Percentiles rank a stretch among this genome's conserved stretches.
Conservation (phyloP, 2,888 invertebrate species). For the Amphipyra berbera region DNA sequence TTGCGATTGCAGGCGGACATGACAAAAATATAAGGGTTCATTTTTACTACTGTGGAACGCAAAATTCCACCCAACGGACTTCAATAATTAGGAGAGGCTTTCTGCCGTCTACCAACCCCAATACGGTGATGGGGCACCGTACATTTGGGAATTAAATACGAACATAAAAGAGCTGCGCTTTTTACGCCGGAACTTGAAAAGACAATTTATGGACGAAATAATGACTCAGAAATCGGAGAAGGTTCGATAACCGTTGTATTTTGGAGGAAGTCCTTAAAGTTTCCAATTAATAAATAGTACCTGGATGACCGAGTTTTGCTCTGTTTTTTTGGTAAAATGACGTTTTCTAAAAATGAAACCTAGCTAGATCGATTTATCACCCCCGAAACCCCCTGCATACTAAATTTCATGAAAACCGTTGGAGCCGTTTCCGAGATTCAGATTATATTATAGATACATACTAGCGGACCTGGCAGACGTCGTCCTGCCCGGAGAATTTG, state of each 20-base stretch:
- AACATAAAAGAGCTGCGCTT: constrained; percentile 33
- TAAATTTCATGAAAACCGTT: too few relatives aligned
- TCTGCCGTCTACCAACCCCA: constrained; percentile 22
- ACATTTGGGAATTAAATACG: constrained; percentile 45
- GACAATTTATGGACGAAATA: constrained; percentile 10
- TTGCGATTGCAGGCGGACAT: neutral
- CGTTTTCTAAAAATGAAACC: too few relatives aligned
- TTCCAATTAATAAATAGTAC: too few relatives aligned
- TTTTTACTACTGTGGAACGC: neutral
- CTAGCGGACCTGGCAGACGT: too few relatives aligned
- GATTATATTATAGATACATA: too few relatives aligned
- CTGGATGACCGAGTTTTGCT: too few relatives aligned
- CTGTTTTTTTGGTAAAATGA: too few relatives aligned
- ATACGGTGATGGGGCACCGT: constrained; percentile 4
- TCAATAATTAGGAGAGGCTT: constrained; percentile 2
- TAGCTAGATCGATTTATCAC: too few relatives aligned
- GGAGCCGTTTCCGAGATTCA: too few relatives aligned
- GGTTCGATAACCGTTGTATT: constrained; percentile 14
- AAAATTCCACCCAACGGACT: neutral
- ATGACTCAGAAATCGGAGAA: constrained; percentile 4
- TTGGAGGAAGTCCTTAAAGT: neutral
- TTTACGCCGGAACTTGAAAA: constrained; percentile 31
- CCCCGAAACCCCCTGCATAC: too few relatives aligned
- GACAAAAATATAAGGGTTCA: neutral
- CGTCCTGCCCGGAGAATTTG: too few relatives aligned